Evolutionary conservation across 2,113 vertebrate genomes (phyloP), one percentile per base, ranked within the genome.

Genomic region (Notarius lentiginosus): DNA sequence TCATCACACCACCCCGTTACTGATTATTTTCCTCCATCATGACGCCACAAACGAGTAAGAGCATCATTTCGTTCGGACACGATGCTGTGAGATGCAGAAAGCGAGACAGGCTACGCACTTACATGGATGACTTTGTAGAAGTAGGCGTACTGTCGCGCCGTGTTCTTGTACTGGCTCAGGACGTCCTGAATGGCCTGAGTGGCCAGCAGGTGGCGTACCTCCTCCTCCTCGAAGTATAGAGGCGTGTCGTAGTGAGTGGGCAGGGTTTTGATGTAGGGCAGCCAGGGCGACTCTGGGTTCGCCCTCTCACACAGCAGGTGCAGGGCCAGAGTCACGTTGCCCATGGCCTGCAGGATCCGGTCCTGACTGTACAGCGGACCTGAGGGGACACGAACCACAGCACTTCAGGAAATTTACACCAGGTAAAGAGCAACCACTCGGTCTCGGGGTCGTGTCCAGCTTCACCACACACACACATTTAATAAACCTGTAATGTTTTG

Each of bases 121-220:
- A 99, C 98, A 95, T 99, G 98, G 73, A 99, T 94, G 90, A 99
- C 96, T 92, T 97, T 99, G 94, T 98, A 99, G 95, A 99, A 99
- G 93, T 99, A 99, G 5, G 98, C 98, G 8, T 99, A 99, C 89
- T 99, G 98, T 7, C 98, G 97, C 4, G 97, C 98, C 0, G 97
- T 99, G 93, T 99, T 99, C 94, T 99, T 99, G 84, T 99, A 99
- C 92, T 99, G 98, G 94, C 96, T 99, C 87, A 99, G 96, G 86
- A 99, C 93, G 30, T 99, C 98, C 9, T 97, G 97, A 85, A 99
- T 94, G 15, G 98, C 98, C 93, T 99, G 98, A 1, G 98, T 99
- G 60, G 96, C 96, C 87, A 98, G 96, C 86, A 99, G 96, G 91
- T 96, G 94, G 82, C 95, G 95, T 30, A 99, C 97, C 89, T 99